Base-by-base conservation (phyloP, 2,888 invertebrate genomes). In the Stenichneumon culpator region DNA sequence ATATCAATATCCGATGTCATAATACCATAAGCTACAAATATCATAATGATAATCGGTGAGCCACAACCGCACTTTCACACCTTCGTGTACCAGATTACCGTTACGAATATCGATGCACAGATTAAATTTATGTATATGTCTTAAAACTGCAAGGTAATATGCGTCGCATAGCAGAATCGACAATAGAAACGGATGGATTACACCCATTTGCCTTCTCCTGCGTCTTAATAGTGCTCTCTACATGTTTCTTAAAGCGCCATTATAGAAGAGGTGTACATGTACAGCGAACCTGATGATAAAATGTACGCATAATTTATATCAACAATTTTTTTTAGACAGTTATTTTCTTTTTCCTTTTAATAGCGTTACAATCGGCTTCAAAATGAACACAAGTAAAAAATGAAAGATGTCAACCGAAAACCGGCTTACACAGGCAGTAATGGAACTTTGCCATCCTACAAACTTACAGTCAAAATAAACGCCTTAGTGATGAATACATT, bases 21-120 rank as follows among this genome's bases (percentile, higher is more conserved):
- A 57, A 57, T 57, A 57, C 44, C 7, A 57, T 57, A 5, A 57
- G 57, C 57, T 22, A 44, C 14, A 44, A 3, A 44, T 44, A 44
- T 25, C 16, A 57, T 22, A 57, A 57, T 57, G 25, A 25, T 57
- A 57, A 57, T 14, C 14, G 11, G 54, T 57, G 11, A 22, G 57
- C 57, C 57, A 14, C 57, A 57, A 57, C 57, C 25, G 25, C 25
- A 57, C 19, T 22, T 57, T 25, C 57, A 25, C 57, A 57, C 57
- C 57, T 57, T 57, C 57, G 57, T 0, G 57, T 57, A 25, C 57
- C 11, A 1, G 19, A 57, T 25, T 11, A 57, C 57, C 57, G 57
- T 57, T 57, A 54, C 54, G 22, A 22, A 19, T 19, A 57, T 57
- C 57, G 14, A 11, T 22, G 25, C 7, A 11, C 25, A 57, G 57